Base-by-base conservation (phyloP, 2,797 vertebrate species). In the Megalops cyprinoides region DNA sequence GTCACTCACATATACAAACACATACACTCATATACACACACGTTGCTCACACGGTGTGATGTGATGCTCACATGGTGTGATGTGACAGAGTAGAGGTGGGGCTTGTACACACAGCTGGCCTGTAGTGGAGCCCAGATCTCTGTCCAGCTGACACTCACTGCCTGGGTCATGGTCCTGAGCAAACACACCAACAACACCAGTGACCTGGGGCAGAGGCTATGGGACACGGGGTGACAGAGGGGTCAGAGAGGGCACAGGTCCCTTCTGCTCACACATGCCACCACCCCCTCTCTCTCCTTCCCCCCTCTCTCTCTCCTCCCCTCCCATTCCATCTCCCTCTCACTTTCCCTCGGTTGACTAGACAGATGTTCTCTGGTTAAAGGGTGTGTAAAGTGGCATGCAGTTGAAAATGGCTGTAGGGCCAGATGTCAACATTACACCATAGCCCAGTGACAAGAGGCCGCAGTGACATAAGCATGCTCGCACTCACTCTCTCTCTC, bases 1-100 rank as follows among this genome's bases (percentile, higher is more conserved):
- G 31, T 5, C 31, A 37, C 31, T 48, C 55, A 42, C 39, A 55
- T 31, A 5, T 4, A 58, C 48, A 69, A 23, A 77, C 46, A 79
- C 87, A 83, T 80, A 82, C 84, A 23, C 74, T 34, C n/a, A 55
- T 4, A 37, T 10, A 84, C 76, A 74, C 82, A 79, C 83, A 79
- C 76, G 62, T 88, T 23, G 23, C 42, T 65, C 44, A 65, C 49
- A 74, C 6, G 51, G 25, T 34, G 67, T 71, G 48, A 25, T 37
- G 44, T 14, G 31, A 23, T 23, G 23, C 42, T 65, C 44, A 65
- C 49, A 74, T 6, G 51, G 25, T 34, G 67, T 71, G 48, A 25
- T 37, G 44, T 14, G 31, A 23, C 28, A 15, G 18, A 8, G 51
- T 23, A 1, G 53, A 37, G 49, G 51, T 39, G 42, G 75, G 20